Base-by-base conservation (phyloP, 2,113 vertebrate genomes). In the Oncorhynchus gorbuscha region DNA sequence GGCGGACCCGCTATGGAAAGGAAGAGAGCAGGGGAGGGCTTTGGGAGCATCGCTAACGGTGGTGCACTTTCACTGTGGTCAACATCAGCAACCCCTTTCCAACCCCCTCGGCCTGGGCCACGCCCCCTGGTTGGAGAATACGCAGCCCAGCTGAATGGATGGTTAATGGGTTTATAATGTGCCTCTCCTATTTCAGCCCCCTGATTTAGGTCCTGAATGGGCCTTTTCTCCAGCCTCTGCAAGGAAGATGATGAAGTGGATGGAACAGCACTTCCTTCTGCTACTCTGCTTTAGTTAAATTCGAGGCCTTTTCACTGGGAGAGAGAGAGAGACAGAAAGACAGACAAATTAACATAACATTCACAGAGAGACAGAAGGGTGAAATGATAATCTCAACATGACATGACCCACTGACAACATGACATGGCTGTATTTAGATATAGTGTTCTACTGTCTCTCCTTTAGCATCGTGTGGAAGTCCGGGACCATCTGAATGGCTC, bases 91-190 rank as follows among this genome's bases (percentile, higher is more conserved):
- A 83, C 84, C 84, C 86, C 62, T 13, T 26, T 28, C n/a, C 80
- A 79, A 83, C 82, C 85, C 78, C 79, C 71, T 35, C 67, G 35
- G 24, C 83, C 81, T 58, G 22, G n/a, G 75, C 77, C 71, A 86
- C 80, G 5, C 87, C 85, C 78, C 81, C 75, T 45, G 70, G 76
- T 81, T 71, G 72, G 69, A 84, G 81, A 89, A 87, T 48, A 85
- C 81, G 73, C 70, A 79, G 62, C 73, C 58, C 70, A 11, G 73
- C 78, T 88, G 88, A 89, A 90, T 81, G 78, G 84, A 69, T 73
- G 84, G 82, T 86, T 88, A 89, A 92, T 91, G 82, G 84, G 80
- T 84, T 88, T 86, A 89, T 89, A 92, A 92, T 88, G 83, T 82
- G 82, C 80, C 83, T 89, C 81, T 90, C 76, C 85, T 87, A 80